Base-by-base conservation (phyloP, 2,888 invertebrate species). In the Tinea trinotella region DNA sequence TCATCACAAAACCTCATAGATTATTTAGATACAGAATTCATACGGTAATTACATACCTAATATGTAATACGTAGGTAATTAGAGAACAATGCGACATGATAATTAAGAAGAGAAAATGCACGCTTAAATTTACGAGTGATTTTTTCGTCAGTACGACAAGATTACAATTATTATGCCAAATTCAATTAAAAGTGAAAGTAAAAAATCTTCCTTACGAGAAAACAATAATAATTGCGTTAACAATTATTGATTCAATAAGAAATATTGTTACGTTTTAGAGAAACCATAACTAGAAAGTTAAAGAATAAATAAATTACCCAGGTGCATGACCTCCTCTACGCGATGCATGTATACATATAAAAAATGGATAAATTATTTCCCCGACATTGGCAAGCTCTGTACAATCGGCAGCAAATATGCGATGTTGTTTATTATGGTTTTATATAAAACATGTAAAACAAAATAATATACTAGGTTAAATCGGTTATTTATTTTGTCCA, bases 281-380 rank as follows among this genome's bases (percentile, higher is more conserved):
- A 54, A 54, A 54, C 35, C 50, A 54, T 54, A 48, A 30, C 54
- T 19, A 36, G 54, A 54, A 54, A 54, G 54, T 35, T 49, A 49
- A n/a, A 19, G 46, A 46, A 46, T 46, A 46, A 17, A 19, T 46
- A 46, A 46, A 19, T 19, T 46, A 46, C 18, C 10, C n/a, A 46
- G 46, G 46, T 46, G 19, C 46, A 46, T 46, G 46, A 46, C 46
- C 46, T 46, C 46, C 3, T 46, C 17, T 17, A 9, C 10, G 19
- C 46, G 46, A 19, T 50, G 36, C 20, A 49, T 54, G 22, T 54
- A 19, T 49, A 18, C 19, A 13, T 35, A 36, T 24, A 54, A 54
- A 54, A 46, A 54, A 36, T 15, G 49, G 46, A 19, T 54, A 36
- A 54, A 49, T 54, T 50, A 50, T 20, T 22, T 54, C 40, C 36